phyloP scores from a whole-genome alignment of 2,113 vertebrate genomes.

The Chaetodon auriga region DNA sequence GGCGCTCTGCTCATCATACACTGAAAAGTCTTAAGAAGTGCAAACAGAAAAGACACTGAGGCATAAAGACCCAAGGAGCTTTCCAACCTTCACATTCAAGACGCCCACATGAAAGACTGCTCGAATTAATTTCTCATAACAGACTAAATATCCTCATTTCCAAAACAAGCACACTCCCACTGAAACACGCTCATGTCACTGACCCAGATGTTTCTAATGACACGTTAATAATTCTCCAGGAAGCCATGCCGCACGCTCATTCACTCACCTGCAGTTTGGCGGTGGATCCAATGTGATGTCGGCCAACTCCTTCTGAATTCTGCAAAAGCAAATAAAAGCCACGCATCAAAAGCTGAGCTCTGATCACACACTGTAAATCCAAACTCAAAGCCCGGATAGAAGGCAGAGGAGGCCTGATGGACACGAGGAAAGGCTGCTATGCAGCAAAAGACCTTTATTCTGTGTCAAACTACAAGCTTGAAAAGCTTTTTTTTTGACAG shows the following conservation, averaged over 20 bases:
- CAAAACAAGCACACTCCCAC: background rate
- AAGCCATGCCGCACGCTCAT: background rate
- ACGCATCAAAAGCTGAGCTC: background rate
- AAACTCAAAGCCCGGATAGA: background rate
- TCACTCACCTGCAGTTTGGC: constrained; percentile 94
- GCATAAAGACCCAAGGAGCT: background rate
- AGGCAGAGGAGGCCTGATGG: background rate
- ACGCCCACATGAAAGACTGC: background rate
- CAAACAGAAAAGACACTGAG: background rate
- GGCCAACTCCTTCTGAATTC: constrained; percentile 98
- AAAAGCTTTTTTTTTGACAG: background rate
- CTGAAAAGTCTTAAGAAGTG: background rate
- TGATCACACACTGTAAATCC: background rate
- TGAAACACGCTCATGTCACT: background rate
- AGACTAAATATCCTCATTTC: background rate
- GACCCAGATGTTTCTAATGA: background rate
- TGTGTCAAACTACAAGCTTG: background rate
- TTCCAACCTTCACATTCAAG: background rate
- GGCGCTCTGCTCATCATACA: background rate
- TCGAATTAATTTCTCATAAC: background rate
- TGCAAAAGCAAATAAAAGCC: constrained; percentile 58
- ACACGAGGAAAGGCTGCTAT: background rate
- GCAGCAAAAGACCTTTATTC: background rate
- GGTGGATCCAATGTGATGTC: constrained; percentile 98
- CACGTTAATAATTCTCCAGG: background rate